Conservation (phyloP, 2,797 vertebrate species). For the Enteromius trimaculatus region DNA sequence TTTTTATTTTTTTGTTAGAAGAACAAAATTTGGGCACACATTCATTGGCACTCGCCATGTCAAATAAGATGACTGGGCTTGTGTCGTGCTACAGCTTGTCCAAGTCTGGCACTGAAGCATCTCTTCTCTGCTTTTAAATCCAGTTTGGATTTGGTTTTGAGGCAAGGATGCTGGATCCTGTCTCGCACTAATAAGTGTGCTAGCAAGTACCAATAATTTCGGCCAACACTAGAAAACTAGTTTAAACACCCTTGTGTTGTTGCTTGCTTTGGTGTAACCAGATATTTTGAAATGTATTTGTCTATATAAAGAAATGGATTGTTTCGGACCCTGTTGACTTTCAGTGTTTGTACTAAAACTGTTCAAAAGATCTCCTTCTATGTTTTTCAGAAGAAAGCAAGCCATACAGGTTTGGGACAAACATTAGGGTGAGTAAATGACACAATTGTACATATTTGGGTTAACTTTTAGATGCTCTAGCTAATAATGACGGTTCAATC, state of each 20-base stretch:
- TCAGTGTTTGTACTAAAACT: neutral
- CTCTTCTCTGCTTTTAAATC: neutral
- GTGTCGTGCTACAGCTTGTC: neutral
- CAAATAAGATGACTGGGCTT: neutral
- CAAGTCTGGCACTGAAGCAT: conserved; percentile 6
- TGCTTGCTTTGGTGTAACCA: too few species aligned
- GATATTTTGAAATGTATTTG: neutral
- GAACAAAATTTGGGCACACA: neutral
- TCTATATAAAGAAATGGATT: neutral
- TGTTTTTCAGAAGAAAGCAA: neutral
- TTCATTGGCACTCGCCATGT: neutral
- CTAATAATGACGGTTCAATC: neutral
- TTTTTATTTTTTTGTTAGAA: neutral
- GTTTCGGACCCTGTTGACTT: neutral
- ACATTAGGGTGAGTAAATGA: neutral
- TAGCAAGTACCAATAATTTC: neutral
- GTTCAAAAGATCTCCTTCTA: neutral
- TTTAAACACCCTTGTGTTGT: neutral
- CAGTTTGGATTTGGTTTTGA: conserved; percentile 14
- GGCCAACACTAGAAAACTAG: too few species aligned
- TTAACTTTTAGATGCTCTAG: neutral
- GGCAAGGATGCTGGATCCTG: conserved; percentile 7
- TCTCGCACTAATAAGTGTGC: neutral
- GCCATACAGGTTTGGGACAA: neutral
- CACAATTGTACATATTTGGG: neutral